phyloP scores from a whole-genome alignment of 2,888 invertebrate species.

The Tanytarsus gracilentus region DNA sequence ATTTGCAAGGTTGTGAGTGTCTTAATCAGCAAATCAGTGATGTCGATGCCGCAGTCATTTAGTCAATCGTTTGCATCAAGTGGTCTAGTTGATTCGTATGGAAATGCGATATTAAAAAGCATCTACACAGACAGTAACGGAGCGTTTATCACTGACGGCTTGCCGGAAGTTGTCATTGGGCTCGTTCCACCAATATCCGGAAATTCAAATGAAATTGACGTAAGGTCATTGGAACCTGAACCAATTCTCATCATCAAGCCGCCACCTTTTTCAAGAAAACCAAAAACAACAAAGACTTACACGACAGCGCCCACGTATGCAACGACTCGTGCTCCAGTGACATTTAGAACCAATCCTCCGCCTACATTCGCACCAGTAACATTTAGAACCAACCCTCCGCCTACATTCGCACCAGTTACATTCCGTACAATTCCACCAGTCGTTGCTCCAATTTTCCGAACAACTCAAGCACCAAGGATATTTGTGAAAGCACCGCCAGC shows the following conservation, averaged over 20 bases:
- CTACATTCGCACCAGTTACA: too few species aligned
- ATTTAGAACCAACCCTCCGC: too few species aligned
- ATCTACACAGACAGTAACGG: conserved; percentile 1
- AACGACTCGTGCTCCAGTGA: too few species aligned
- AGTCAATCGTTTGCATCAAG: conserved; percentile 9
- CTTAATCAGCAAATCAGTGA: not conserved
- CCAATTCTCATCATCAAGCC: not conserved
- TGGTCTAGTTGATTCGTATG: not conserved
- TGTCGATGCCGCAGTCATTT: conserved; percentile 1
- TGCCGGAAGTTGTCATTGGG: not conserved
- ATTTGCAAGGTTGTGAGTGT: not conserved
- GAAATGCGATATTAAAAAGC: not conserved
- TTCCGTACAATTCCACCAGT: too few species aligned
- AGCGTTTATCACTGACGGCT: not conserved
- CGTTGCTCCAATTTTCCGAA: too few species aligned
- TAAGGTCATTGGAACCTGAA: not conserved
- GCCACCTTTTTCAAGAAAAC: not conserved
- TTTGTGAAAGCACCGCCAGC: too few species aligned
- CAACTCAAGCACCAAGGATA: too few species aligned
- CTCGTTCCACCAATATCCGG: too few species aligned
- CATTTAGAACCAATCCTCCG: too few species aligned
- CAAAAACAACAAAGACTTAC: not conserved
- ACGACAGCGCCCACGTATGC: too few species aligned
- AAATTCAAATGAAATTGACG: too few species aligned
- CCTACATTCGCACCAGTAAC: too few species aligned